phyloP scores from a whole-genome alignment of 1,140 invertebrate genomes.

The Polyergus mexicanus region DNA sequence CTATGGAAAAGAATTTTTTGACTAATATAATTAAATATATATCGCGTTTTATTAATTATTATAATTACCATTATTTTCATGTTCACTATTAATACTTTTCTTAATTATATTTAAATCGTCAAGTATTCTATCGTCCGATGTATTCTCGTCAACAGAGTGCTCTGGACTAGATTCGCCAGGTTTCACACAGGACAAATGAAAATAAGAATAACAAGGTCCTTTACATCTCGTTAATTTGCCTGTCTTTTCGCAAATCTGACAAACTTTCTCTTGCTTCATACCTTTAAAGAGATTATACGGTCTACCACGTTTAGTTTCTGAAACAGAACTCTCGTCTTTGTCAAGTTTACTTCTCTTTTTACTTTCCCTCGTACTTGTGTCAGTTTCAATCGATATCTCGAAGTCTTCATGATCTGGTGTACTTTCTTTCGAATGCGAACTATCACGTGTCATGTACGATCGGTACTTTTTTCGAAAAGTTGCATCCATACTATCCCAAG shows the following conservation, averaged over 20 bases:
- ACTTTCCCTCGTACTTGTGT: constrained; percentile 63
- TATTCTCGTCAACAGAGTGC: constrained; percentile 73
- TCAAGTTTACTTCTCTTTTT: constrained; percentile 67
- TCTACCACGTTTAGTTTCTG: constrained; percentile 76
- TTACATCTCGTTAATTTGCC: constrained; percentile 89
- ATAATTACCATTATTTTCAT: constrained; percentile 68
- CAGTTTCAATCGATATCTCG: constrained; percentile 64
- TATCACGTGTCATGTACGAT: constrained; percentile 66
- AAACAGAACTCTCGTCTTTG: constrained; percentile 63
- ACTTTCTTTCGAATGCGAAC: constrained; percentile 62
- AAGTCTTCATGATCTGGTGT: constrained; percentile 66
- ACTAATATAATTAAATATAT: not conserved
- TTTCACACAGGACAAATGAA: constrained; percentile 83
- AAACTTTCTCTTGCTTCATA: constrained; percentile 88
- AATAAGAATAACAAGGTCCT: constrained; percentile 86
- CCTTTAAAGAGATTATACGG: constrained; percentile 89
- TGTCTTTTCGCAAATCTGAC: constrained; percentile 89
- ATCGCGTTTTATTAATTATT: not conserved
- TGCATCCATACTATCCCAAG: constrained; percentile 86
- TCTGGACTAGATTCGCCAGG: constrained; percentile 83
- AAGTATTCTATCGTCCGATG: constrained; percentile 75
- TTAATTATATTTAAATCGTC: constrained; percentile 80
- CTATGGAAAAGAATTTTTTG: not conserved
- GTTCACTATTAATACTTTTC: constrained; percentile 72
- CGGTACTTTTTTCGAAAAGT: constrained; percentile 77